Conservation (phyloP, 2,888 invertebrate genomes). For the Platerodrilus igneus region DNA sequence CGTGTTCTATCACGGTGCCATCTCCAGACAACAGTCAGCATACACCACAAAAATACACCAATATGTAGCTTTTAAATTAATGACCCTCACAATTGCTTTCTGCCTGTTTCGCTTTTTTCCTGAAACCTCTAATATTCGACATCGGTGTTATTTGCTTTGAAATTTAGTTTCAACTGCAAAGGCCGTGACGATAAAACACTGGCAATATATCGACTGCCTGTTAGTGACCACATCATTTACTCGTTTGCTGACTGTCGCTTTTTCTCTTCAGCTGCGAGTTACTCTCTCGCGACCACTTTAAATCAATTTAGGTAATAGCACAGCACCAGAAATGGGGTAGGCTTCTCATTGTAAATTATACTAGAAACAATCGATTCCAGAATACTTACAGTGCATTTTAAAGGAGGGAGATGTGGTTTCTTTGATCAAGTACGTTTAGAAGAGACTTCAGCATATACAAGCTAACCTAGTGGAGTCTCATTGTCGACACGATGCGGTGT, state of each 20-base stretch:
- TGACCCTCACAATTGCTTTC: slow-evolving; percentile 48
- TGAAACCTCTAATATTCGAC: slow-evolving; percentile 42
- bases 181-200: slow-evolving; percentile 43
- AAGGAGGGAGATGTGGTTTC: slow-evolving; percentile 33
- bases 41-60: slow-evolving; percentile 49
- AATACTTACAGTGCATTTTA: slow-evolving; percentile 28
- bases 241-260: slow-evolving; percentile 43
- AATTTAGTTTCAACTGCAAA: slow-evolving; percentile 38
- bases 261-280: slow-evolving; percentile 28
- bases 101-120: slow-evolving; percentile 41
- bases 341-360: slow-evolving; percentile 24
- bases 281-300: slow-evolving; percentile 25
- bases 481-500: too few relatives aligned
- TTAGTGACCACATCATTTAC: slow-evolving; percentile 43
- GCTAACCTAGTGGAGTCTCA: slow-evolving; percentile 26
- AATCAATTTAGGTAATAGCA: slow-evolving; percentile 27
- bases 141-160: slow-evolving; percentile 46
- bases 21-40: slow-evolving; percentile 51
- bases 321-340: slow-evolving; percentile 22
- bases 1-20: slow-evolving; percentile 51
- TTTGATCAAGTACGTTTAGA: slow-evolving; percentile 36
- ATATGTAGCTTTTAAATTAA: slow-evolving; percentile 50
- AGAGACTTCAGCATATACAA: slow-evolving; percentile 28
- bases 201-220: slow-evolving; percentile 42
- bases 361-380: slow-evolving; percentile 22